Base-by-base conservation (phyloP, 2,797 vertebrate genomes). In the Lophius americanus region DNA sequence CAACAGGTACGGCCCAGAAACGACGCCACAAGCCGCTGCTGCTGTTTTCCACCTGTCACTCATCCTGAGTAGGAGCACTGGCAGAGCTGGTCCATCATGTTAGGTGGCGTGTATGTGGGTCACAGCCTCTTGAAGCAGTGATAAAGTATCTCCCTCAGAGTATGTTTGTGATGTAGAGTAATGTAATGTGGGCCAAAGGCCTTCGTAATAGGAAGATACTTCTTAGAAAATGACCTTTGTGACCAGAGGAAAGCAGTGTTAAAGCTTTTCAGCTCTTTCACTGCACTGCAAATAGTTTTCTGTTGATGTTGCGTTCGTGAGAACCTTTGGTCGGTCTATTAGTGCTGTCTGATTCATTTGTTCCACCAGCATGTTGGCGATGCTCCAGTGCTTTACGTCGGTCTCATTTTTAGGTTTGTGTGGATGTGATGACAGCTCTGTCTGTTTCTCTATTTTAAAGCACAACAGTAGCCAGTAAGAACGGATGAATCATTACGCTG, bases 1-100 rank as follows among this genome's bases (percentile, higher is more conserved):
- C 88, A 98, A 96, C 90, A 92, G 95, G 98, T 99, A 93, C 58
- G 35, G 42, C 51, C 14, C 39, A 63, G 8, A 75, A 14, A 42
- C 32, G 6, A 38, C 32, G 6, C 44, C 47, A 43, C 41, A 12
- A 48, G 1, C 35, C 23, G 12, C 3, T 13, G 5, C 23, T 36
- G 47, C 9, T 54, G 11, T 68, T 70, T 51, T 58, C 52, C 23
- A 56, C 13, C 2, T 11, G 5, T 5, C 14, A 32, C 33, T 23
- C 23, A 23, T 23, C 23, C 23, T 0, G 2, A 56, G 49, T 2
- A 35, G 0, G 55, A 10, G 6, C 43, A 9, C 23, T 8, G 52
- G 51, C 9, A 37, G 14, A 64, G 4, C 56, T 50, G 62, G 60
- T 52, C 60, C 36, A 42, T 43, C 50, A 48, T 54, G 59, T 9